Conservation (phyloP, 2,888 invertebrate species). For the Xanthostigma xanthostigma region DNA sequence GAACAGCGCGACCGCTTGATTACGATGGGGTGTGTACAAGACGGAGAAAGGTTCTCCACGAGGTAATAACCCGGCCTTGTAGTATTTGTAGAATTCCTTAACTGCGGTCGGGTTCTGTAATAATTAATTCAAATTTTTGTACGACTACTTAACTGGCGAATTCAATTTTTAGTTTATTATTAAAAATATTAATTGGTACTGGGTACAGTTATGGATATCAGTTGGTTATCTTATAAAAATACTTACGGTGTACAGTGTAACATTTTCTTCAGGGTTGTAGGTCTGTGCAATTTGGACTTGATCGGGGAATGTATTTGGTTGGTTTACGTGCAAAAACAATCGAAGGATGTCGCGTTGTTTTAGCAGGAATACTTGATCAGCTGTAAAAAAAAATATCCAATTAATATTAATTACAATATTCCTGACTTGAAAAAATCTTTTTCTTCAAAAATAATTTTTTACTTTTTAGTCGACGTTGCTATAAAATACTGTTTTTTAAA, state of each 20-base stretch:
- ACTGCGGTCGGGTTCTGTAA: conserved; percentile 40
- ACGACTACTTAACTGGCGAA: background rate
- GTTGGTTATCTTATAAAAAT: too few species aligned
- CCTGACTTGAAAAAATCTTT: too few species aligned
- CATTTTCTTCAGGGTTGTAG: conserved; percentile 7
- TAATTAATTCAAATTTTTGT: conserved; percentile 23
- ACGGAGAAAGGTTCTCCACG: conserved; percentile 44
- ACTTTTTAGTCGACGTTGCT: too few species aligned
- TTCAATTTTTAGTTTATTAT: background rate
- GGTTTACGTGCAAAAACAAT: conserved; percentile 19
- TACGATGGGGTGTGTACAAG: conserved; percentile 40
- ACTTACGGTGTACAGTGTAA: conserved; percentile 8
- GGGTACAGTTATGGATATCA: too few species aligned
- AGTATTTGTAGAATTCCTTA: conserved; percentile 36
- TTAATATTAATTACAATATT: too few species aligned
- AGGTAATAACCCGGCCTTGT: conserved; percentile 40
- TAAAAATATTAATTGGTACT: too few species aligned
- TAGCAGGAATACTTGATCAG: conserved; percentile 20
- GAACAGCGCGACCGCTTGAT: conserved; percentile 48
- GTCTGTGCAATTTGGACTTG: conserved; percentile 8
- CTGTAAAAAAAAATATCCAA: conserved; percentile 4
- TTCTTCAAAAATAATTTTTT: too few species aligned
- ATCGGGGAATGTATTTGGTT: conserved; percentile 15
- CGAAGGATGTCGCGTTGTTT: conserved; percentile 23
- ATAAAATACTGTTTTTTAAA: too few species aligned